phyloP scores from a whole-genome alignment of 1,140 invertebrate genomes.

The Adelges cooleyi region DNA sequence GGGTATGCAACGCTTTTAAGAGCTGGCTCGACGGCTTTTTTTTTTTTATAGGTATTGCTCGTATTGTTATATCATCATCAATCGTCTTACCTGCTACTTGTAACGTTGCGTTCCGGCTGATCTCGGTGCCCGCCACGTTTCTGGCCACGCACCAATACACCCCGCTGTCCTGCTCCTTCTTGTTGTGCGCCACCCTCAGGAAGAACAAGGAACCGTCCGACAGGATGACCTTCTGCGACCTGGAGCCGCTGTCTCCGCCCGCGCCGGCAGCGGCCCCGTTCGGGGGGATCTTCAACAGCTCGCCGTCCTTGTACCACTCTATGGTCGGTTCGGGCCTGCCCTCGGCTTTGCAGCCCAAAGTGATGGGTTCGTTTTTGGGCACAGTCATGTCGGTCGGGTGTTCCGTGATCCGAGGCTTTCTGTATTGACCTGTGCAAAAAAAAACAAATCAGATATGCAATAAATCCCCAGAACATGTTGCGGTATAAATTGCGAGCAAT shows the following conservation, averaged over 20 bases:
- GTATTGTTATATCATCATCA: not conserved
- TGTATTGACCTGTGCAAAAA: constrained; percentile 33
- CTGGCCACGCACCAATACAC: constrained; percentile 78
- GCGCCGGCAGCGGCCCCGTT: constrained; percentile 20
- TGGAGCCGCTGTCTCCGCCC: constrained; percentile 1
- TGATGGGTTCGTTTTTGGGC: constrained; percentile 76
- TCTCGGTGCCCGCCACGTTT: constrained; percentile 68
- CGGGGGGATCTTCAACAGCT: constrained; percentile 48
- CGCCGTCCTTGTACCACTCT: constrained; percentile 77
- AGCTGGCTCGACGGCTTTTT: not conserved
- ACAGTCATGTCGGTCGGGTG: constrained; percentile 42
- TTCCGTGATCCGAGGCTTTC: constrained; percentile 35
- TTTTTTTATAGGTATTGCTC: not conserved
- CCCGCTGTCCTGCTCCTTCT: constrained; percentile 71
- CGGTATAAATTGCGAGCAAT: no score
- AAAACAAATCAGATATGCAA: not conserved
- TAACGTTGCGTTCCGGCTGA: constrained; percentile 59
- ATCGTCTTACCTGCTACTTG: constrained; percentile 62
- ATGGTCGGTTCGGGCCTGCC: constrained; percentile 87
- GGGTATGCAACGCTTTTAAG: not conserved
- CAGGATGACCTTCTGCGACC: constrained; percentile 33
- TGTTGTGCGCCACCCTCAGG: constrained; percentile 62
- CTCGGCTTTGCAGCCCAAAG: constrained; percentile 81
- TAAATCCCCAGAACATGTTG: no score
- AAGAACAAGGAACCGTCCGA: constrained; percentile 35